Conservation (phyloP, 2,797 vertebrate species). For the Oreortyx pictus region DNA sequence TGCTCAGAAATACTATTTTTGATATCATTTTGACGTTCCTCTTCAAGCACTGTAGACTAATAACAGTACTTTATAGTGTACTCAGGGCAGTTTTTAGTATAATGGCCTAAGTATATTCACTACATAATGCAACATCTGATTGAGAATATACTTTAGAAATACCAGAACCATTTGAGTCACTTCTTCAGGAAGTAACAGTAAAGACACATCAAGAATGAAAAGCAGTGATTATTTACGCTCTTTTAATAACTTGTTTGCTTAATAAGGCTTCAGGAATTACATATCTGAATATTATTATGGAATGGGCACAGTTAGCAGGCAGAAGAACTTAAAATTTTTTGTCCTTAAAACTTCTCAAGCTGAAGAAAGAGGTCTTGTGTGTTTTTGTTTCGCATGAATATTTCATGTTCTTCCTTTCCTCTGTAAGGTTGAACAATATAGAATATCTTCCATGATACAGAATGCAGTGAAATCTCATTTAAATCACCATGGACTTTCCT, state of each 20-base stretch:
- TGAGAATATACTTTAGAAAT: background rate
- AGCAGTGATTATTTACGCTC: background rate
- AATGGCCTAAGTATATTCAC: background rate
- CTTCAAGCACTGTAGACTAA: background rate
- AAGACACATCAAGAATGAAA: background rate
- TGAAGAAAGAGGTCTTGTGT: background rate
- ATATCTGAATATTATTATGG: background rate
- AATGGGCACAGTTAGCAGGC: background rate
- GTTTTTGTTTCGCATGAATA: background rate
- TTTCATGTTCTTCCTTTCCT: background rate
- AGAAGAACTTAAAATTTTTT: background rate
- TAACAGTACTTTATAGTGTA: background rate
- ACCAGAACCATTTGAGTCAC: background rate
- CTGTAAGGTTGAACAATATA: background rate
- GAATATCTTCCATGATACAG: background rate
- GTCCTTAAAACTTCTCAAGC: background rate
- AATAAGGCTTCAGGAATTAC: background rate
- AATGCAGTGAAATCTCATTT: background rate
- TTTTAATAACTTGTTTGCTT: background rate
- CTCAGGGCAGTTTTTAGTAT: background rate
- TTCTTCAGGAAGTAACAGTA: background rate
- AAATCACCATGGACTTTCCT: background rate
- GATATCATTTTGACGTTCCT: background rate
- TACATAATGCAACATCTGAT: background rate
- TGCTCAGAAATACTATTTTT: conserved; percentile 12